These are phyloP conservation scores for Alcedo quadribrachys DNA, from an alignment of 2,797 vertebrate genomes.

Conservation along the genomic window DNA sequence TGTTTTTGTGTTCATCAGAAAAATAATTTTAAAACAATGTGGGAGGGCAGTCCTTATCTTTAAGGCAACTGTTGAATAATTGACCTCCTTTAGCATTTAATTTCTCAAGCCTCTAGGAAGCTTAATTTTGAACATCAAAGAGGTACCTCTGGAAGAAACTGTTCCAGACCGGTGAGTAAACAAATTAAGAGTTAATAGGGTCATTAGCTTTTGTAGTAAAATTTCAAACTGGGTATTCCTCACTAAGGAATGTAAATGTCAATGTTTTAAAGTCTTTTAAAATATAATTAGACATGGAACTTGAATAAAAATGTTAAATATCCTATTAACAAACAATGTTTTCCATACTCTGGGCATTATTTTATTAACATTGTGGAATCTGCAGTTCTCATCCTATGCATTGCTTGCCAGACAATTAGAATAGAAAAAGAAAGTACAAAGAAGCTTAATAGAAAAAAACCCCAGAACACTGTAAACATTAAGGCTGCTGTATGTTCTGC, in stretches of 20 bases:
- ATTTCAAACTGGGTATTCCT: conserved; percentile 74
- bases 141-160: conserved; percentile 77
- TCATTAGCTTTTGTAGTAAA: conserved; percentile 79
- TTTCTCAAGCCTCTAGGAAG: conserved; percentile 80
- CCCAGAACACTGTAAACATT: background rate
- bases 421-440: background rate
- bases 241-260: conserved; percentile 62
- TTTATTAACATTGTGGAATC: conserved; percentile 10
- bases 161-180: conserved; percentile 82
- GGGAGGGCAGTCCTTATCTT: conserved; percentile 73
- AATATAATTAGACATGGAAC: conserved; percentile 70
- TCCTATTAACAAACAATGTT: conserved; percentile 44
- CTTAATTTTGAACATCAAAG: conserved; percentile 81
- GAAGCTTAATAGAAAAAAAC: background rate
- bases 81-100: conserved; percentile 80
- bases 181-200: conserved; percentile 81
- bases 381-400: background rate
- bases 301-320: conserved; percentile 52
- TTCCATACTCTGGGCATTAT: conserved; percentile 26
- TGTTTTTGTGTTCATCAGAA: conserved; percentile 63
- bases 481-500: background rate
- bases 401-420: conserved; percentile 26
- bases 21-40: conserved; percentile 66
- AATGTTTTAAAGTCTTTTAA: conserved; percentile 64
- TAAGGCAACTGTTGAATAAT: conserved; percentile 77